Evolutionary conservation across 2,888 invertebrate species (phyloP), one percentile per base, ranked within the genome.

Genomic region (Sisyra terminalis): DNA sequence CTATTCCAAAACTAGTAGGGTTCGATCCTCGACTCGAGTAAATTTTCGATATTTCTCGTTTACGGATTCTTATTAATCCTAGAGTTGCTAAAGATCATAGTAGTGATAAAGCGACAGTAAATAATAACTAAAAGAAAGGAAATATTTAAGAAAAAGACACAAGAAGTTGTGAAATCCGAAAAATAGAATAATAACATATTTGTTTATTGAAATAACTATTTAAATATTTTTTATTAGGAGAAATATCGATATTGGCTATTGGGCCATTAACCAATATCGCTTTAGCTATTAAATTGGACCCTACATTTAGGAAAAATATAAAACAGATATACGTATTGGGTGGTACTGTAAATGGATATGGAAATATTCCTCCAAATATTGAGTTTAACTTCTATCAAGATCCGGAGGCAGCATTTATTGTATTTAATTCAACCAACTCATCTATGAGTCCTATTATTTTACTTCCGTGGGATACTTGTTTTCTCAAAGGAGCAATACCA

Each of bases 351-450:
- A 49, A 51, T n/a, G 57, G 57, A 10, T 29, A 51, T 9, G 65
- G 65, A 10, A 63, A 63, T 43, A 46, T 51, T 3, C 49, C 50
- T 1, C 57, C 61, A 1, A 53, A 62, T 8, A 63, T 67, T 1
- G 76, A 77, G 52, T 75, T 68, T 52, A 77, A 77, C 54, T 73
- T 75, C 48, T 52, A 55, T 39, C 56, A 56, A 45, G 76, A 77
- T 53, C 73, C 76, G 0, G 71, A 73, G 16, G 43, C 43, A 3
- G 38, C 29, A 18, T 37, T 17, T 17, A 38, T 43, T 8, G 43
- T 43, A 13, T 38, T 39, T n/a, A 39, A 39, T 39, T 32, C 39
- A 29, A 39, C 43, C 6, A n/a, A 39, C 10, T 16, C 30, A 17
- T 32, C 39, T 29, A 16, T 14, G 13, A 16, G 10, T 13, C 39